Conservation (phyloP, 2,888 invertebrate species). For the Drosophila engyochracea region DNA sequence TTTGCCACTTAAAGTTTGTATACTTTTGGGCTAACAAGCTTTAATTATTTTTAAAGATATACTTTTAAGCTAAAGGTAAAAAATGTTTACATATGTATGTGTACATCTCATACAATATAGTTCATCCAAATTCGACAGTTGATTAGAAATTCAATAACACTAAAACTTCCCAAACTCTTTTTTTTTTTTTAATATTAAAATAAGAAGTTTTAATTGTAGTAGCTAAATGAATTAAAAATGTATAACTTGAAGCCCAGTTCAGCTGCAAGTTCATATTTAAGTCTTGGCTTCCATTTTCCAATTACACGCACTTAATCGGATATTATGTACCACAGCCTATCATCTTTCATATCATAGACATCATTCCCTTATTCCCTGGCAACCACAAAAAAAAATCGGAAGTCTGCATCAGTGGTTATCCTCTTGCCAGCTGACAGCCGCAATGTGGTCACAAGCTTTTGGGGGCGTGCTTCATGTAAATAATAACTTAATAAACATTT, state of each 20-base stretch:
- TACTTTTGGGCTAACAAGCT: conserved; percentile 39
- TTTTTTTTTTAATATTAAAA: neutral
- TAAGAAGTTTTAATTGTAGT: accelerated
- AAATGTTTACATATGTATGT: too few species aligned
- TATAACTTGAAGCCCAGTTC: neutral
- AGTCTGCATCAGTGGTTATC: conserved; percentile 26
- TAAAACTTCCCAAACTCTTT: neutral
- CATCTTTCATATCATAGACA: conserved; percentile 18
- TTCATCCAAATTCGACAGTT: neutral
- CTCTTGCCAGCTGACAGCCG: conserved; percentile 9
- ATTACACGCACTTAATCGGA: neutral
- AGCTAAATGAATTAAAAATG: neutral
- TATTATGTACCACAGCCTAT: neutral
- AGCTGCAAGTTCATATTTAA: neutral
- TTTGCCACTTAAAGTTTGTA: neutral
- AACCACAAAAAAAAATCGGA: conserved; percentile 34
- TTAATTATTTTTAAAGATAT: neutral
- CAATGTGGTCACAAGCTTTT: conserved; percentile 17
- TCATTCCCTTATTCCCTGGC: neutral
- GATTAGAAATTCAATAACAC: neutral
- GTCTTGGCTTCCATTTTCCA: conserved; percentile 1
- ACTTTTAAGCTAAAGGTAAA: conserved; percentile 25
- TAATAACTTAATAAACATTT: conserved; percentile 59
- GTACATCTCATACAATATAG: neutral
- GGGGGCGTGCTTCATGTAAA: conserved; percentile 53